Conservation (phyloP, 2,888 invertebrate species). For the Cheilosia vernalis region DNA sequence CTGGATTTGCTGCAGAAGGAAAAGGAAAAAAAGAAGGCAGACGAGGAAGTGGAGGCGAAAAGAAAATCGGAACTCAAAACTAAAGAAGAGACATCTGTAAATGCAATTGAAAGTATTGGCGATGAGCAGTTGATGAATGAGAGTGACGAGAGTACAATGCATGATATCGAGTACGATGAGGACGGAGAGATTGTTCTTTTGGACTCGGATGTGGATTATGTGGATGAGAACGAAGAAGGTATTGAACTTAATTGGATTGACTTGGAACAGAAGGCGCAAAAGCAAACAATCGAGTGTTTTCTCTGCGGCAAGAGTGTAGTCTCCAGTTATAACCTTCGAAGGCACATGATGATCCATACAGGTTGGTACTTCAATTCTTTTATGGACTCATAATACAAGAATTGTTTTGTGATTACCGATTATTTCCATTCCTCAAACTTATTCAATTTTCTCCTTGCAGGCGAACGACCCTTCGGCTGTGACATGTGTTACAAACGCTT, state of each 20-base stretch:
- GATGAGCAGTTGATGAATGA: constrained; percentile 38
- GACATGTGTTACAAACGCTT: constrained; percentile 82
- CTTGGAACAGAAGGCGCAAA: constrained; percentile 79
- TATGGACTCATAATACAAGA: background rate
- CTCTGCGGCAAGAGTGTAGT: constrained; percentile 82
- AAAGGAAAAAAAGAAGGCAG: constrained; percentile 75
- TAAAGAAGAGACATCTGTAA: constrained; percentile 29
- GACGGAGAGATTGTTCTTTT: constrained; percentile 74
- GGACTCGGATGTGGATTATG: constrained; percentile 73
- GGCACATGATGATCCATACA: constrained; percentile 83
- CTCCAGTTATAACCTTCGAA: constrained; percentile 82
- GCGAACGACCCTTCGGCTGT: constrained; percentile 82
- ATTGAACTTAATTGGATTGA: constrained; percentile 78
- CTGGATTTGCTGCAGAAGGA: constrained; percentile 79
- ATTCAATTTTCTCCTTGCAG: constrained; percentile 71
- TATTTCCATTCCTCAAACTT: background rate
- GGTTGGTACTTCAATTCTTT: constrained; percentile 76
- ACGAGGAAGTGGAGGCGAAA: constrained; percentile 49
- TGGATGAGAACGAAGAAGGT: constrained; percentile 76
- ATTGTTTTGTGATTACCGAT: no score
- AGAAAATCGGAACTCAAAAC: constrained; percentile 50
- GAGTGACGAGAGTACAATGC: constrained; percentile 65
- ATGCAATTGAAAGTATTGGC: constrained; percentile 1
- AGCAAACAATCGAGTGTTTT: constrained; percentile 80
- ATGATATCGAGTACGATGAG: constrained; percentile 70